Percentiles rank a stretch among this genome's conserved stretches.
Conservation (phyloP, 2,888 invertebrate species). For the Prenolepis imparis region DNA sequence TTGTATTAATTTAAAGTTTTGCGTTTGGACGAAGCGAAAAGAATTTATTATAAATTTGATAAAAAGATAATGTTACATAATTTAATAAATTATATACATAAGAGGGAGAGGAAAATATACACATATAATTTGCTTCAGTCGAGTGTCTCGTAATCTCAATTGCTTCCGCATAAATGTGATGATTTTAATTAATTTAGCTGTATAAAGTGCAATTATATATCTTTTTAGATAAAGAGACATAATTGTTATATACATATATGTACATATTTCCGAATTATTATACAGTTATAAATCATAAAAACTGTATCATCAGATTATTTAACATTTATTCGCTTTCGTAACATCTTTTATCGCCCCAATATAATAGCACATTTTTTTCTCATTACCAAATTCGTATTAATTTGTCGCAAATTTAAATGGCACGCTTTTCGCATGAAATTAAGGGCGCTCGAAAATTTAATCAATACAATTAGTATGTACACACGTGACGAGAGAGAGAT, state of each 20-base stretch:
- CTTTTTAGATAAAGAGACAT: neutral
- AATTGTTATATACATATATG: too few species aligned
- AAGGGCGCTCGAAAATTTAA: neutral
- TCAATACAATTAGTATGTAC: neutral
- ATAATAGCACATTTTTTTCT: neutral
- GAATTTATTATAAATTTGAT: neutral
- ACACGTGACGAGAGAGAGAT: neutral
- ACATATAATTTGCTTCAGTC: neutral
- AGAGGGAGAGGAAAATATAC: neutral
- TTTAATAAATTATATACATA: constrained; percentile 17
- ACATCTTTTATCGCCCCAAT: neutral
- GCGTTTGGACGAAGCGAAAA: neutral
- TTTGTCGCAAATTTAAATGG: neutral
- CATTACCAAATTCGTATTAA: constrained; percentile 4
- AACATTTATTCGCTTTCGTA: neutral
- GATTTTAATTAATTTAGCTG: neutral
- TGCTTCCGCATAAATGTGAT: neutral
- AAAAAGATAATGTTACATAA: constrained; percentile 1
- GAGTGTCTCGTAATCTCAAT: neutral
- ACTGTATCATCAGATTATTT: constrained; percentile 8
- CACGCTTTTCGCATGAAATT: neutral
- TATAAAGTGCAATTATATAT: constrained; percentile 4
- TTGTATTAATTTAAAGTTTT: constrained; percentile 13
- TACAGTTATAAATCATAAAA: neutral
- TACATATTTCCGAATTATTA: constrained; percentile 17